Base-by-base conservation (phyloP, 2,888 invertebrate species). In the Lasius fuliginosus region DNA sequence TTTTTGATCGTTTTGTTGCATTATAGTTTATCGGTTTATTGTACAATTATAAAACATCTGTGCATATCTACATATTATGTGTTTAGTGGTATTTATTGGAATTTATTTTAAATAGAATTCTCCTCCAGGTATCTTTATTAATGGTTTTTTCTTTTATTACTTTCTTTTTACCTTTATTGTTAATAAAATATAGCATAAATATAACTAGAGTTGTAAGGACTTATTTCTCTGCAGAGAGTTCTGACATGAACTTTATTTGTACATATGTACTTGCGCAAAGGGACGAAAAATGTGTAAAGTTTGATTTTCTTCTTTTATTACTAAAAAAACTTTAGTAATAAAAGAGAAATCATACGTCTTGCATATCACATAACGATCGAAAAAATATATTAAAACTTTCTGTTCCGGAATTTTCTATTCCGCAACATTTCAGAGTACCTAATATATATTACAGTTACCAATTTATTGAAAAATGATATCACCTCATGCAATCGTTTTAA, bases 171-270 rank as follows among this genome's bases (percentile, higher is more conserved):
- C 4, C 67, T 36, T 49, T 67, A 67, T 46, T n/a, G 15, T 76
- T 67, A 76, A 67, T 76, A 49, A 53, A 65, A 65, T 64, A 65
- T 65, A 18, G n/a, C 12, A 40, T n/a, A 9, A n/a, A n/a, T 56
- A 23, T 71, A 71, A 71, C 1, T 53, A 5, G 3, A 64, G 1
- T 27, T 15, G 1, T 33, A 33, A 3, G 49, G 15, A n/a, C n/a
- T 75, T 64, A 36, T 75, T 75, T 33, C 33, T 75, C n/a, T 62
- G 4, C 15, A 30, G n/a, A 11, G 4, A 42, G 0, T 75, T n/a
- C 1, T 33, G 0, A 74, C 42, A 40, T 62, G 62, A 60, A 15
- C 8, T 53, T n/a, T 53, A 53, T 53, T 53, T 53, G 0, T n/a
- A 53, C 8, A 53, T 53, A 49, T 49, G 18, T 46, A 46, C 18